Evolutionary conservation across 2,113 vertebrate species (phyloP), one percentile per base, ranked within the genome.

Genomic region (Picathartes gymnocephalus): DNA sequence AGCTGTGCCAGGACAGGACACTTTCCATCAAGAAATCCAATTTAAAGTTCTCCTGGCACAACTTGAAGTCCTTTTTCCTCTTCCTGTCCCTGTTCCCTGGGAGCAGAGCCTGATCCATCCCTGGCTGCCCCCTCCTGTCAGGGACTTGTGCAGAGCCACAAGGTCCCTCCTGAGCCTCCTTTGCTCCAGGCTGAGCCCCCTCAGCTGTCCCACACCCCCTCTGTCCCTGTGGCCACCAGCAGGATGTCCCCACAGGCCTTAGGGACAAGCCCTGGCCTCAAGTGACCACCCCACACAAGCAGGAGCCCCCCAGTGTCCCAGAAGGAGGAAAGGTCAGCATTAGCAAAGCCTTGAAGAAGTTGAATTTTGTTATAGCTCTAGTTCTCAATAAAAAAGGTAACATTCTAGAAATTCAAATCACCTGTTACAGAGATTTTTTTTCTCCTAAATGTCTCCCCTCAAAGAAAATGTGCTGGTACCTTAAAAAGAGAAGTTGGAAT

Each of bases 41-140:
- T 3, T 17, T 11, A 25, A 60, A 10, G 24, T 6, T 40, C 4
- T 15, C 16, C n/a, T 39, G 16, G 11, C n/a, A 24, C 23, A 39
- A 8, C 51, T 3, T 14, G 19, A 28, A 37, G 28, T 13, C 7
- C 1, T 44, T 37, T n/a, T 12, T 25, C 20, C 70, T 65, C 5
- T 0, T 40, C 17, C 39, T 53, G 45, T 30, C 51, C 28, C 33
- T 58, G 45, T 25, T 44, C 53, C 37, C 51, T 18, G 28, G 2
- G 12, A 66, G 37, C 69, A 81, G 33, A 39, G 8, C 13, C 8
- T 0, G 3, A 65, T 0, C 0, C 31, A 19, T 4, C 12, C 5
- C 13, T 0, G 0, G 44, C 31, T 65, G 19, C 11, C 45, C 37
- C 28, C 47, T 82, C 61, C 47, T 89, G 45, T 1, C 86, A 74